Percentiles rank a stretch among this genome's conserved stretches.
Conservation (phyloP, 2,888 invertebrate species). For the Dicyrtomina minuta region DNA sequence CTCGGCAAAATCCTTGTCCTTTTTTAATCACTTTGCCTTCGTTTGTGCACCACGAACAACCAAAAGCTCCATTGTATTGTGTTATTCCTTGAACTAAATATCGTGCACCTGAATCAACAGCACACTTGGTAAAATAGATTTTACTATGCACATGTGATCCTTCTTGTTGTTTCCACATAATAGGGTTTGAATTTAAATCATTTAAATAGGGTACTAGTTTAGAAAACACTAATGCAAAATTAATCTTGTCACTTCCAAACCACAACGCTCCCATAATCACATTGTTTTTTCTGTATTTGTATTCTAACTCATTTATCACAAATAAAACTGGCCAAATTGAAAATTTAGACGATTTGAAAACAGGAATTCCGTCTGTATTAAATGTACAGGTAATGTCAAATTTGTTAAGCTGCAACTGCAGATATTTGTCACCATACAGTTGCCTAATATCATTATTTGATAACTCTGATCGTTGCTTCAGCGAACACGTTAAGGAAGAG, state of each 20-base stretch:
- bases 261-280: slow-evolving; percentile 1
- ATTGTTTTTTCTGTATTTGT: background rate
- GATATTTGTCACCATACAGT: no score
- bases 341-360: slow-evolving; percentile 34
- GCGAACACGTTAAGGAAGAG: no score
- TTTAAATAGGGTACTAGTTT: background rate
- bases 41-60: slow-evolving; percentile 29
- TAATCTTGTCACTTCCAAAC: slow-evolving; percentile 9
- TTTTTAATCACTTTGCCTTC: slow-evolving; percentile 1
- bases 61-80: slow-evolving; percentile 35
- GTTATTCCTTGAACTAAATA: slow-evolving; percentile 27
- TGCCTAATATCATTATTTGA: no score
- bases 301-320: slow-evolving; percentile 1
- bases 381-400: slow-evolving; percentile 29
- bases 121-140: slow-evolving; percentile 12
- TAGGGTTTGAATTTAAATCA: background rate
- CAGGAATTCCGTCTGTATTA: slow-evolving; percentile 37
- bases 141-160: background rate
- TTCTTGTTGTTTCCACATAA: background rate
- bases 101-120: slow-evolving; percentile 31
- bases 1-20: background rate
- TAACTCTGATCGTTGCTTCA: no score
- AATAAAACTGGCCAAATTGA: slow-evolving; percentile 38
- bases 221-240: background rate
- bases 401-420: background rate